Evolutionary conservation across 2,113 vertebrate genomes (phyloP).

Genomic region (Tragulus kanchil): DNA sequence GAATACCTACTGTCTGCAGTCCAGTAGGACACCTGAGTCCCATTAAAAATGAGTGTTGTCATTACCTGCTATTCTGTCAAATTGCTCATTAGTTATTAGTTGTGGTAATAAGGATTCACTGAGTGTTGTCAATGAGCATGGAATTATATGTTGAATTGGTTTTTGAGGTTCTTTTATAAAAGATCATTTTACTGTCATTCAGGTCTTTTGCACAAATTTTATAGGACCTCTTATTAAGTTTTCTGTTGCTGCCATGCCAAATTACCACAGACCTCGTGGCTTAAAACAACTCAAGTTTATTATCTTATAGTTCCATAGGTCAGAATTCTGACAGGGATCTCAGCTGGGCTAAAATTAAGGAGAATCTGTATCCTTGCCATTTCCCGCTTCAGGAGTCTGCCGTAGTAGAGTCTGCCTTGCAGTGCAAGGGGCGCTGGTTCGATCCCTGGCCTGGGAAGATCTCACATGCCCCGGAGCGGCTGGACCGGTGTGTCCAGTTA

Average conservation of each 20-base stretch:
- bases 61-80: slow-evolving; percentile 30
- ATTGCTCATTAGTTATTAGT: slow-evolving; percentile 59
- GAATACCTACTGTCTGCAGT: not conserved
- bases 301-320: not conserved
- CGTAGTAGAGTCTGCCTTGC: no score
- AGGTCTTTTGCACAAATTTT: slow-evolving; percentile 51
- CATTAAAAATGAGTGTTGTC: slow-evolving; percentile 41
- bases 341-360: not conserved
- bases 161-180: not conserved
- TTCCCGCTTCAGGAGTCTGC: not conserved
- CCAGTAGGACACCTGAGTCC: slow-evolving; percentile 37
- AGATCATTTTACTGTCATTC: not conserved
- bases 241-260: slow-evolving; percentile 4
- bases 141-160: slow-evolving; percentile 48
- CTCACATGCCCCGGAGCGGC: no score
- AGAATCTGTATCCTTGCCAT: not conserved
- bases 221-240: not conserved
- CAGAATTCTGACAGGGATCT: not conserved
- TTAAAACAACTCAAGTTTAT: slow-evolving; percentile 43
- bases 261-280: slow-evolving; percentile 19
- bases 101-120: slow-evolving; percentile 45
- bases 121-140: slow-evolving; percentile 48
- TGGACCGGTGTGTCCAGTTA: no score
- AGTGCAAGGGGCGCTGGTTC: no score
- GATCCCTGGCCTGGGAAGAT: no score